These are phyloP conservation scores for Eurosta solidaginis DNA, from an alignment of 1,140 invertebrate species.

Conservation along the genomic window DNA sequence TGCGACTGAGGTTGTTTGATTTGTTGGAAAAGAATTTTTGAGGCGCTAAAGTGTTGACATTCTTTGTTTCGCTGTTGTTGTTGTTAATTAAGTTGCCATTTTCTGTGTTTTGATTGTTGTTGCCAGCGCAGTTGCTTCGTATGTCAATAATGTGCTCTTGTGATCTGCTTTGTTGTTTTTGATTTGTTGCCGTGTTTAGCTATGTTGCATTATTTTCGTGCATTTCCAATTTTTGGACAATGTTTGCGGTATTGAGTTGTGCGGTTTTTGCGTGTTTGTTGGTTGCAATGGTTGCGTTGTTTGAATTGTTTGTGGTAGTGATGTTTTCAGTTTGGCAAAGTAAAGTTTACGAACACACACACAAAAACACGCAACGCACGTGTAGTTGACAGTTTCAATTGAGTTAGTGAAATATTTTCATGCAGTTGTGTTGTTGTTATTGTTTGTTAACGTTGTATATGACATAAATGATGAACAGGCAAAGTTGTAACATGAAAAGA, in stretches of 20 bases:
- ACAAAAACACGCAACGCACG: background rate
- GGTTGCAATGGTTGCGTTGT: slow-evolving; percentile 30
- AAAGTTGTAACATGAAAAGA: slow-evolving; percentile 2
- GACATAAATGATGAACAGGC: too few relatives aligned
- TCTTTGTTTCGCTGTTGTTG: background rate
- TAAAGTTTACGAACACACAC: background rate
- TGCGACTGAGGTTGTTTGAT: slow-evolving; percentile 27
- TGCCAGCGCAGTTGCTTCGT: slow-evolving; percentile 35
- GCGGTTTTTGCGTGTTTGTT: slow-evolving; percentile 6
- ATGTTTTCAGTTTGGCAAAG: slow-evolving; percentile 34
- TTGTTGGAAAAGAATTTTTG: slow-evolving; percentile 34
- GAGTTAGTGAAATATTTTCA: background rate
- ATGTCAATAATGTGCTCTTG: slow-evolving; percentile 30
- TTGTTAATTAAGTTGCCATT: slow-evolving; percentile 8
- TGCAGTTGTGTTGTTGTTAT: background rate
- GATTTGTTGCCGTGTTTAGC: background rate
- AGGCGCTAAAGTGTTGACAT: slow-evolving; percentile 5
- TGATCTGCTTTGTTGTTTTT: slow-evolving; percentile 8
- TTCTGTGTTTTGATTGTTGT: slow-evolving; percentile 14
- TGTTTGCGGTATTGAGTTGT: background rate
- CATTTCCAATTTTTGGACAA: background rate
- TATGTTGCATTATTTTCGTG: background rate
- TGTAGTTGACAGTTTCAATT: slow-evolving; percentile 1
- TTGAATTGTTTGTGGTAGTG: slow-evolving; percentile 37
- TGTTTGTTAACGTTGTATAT: background rate